Conservation (phyloP, 2,113 vertebrate genomes). For the Microcebus lehilahytsara region DNA sequence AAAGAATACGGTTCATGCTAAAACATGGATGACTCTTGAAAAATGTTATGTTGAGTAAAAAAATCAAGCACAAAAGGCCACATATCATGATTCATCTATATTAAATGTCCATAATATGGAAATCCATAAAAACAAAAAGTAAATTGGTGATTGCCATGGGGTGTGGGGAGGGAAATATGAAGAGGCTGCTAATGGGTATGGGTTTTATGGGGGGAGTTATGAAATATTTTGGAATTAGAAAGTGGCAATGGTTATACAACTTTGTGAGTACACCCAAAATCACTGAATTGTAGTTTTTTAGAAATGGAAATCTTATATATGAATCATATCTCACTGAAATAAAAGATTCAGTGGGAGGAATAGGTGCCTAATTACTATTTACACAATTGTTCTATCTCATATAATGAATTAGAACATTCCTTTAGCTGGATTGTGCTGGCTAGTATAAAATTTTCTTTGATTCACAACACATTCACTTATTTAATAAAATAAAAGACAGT, state of each 20-base stretch:
- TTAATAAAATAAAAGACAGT: background rate
- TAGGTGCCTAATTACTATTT: background rate
- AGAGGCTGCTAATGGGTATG: background rate
- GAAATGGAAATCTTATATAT: background rate
- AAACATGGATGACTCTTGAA: background rate
- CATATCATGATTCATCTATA: background rate
- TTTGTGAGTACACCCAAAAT: background rate
- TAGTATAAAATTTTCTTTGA: background rate
- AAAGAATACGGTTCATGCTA: background rate
- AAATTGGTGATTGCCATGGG: background rate
- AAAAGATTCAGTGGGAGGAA: background rate
- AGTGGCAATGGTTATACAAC: background rate
- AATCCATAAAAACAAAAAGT: background rate
- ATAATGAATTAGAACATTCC: background rate
- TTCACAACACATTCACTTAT: background rate
- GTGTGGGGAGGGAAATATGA: background rate
- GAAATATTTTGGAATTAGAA: background rate
- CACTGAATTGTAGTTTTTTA: background rate
- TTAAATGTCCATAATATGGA: background rate
- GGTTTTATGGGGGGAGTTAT: background rate
- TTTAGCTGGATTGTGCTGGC: background rate
- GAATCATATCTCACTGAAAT: background rate
- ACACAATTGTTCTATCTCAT: background rate
- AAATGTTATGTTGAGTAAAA: background rate
- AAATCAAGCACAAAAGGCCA: background rate